Percentiles rank a stretch among this genome's conserved stretches.
Evolutionary conservation across 1,140 invertebrate species (phyloP).

Genomic region (Heliconius congener): DNA sequence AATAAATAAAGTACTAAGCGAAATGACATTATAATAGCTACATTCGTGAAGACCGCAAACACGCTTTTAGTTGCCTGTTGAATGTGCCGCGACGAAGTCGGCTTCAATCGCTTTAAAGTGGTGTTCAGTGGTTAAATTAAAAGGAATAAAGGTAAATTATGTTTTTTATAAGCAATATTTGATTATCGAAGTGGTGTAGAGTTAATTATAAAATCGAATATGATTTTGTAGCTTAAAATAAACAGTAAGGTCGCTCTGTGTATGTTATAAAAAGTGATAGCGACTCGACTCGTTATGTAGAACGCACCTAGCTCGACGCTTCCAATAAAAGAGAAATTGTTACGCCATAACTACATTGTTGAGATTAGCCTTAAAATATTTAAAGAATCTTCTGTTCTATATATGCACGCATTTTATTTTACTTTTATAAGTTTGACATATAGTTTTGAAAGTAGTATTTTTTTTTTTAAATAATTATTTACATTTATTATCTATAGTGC

Average conservation of each 20-base stretch:
- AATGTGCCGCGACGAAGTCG: conserved; percentile 11
- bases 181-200: background rate
- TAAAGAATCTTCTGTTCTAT: too few relatives aligned
- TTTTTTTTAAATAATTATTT: too few relatives aligned
- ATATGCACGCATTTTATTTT: too few relatives aligned
- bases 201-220: background rate
- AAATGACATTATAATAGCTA: background rate
- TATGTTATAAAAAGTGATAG: conserved; percentile 7
- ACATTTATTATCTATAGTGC: too few relatives aligned
- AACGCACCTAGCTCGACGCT: background rate
- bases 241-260: background rate
- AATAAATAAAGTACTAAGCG: background rate
- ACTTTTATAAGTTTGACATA: too few relatives aligned
- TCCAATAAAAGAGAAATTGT: conserved; percentile 10
- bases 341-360: background rate
- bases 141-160: conserved; percentile 8
- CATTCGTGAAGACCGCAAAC: background rate
- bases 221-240: background rate
- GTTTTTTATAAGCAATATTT: background rate
- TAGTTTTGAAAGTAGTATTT: too few relatives aligned
- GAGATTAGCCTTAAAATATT: background rate
- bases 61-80: conserved; percentile 19
- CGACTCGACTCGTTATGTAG: background rate
- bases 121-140: background rate
- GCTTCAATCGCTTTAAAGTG: background rate